Conservation (phyloP, 2,113 vertebrate species). For the Salvelinus fontinalis region DNA sequence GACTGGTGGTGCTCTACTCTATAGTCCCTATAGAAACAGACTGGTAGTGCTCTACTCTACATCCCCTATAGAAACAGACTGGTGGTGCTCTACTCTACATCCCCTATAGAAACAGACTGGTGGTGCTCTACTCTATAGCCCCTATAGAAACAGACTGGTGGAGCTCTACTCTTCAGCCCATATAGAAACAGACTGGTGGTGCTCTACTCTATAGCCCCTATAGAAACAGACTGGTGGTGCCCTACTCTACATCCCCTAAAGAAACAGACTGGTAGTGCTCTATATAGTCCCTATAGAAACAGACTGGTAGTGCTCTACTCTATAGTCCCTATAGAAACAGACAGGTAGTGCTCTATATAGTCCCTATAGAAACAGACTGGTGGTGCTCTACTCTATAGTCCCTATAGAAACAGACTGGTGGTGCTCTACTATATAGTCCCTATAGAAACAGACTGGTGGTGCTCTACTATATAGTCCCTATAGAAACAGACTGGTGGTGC, state of each 20-base stretch:
- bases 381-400: too few relatives aligned
- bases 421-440: too few relatives aligned
- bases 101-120: neutral
- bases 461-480: too few relatives aligned
- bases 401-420: neutral
- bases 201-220: too few relatives aligned
- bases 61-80: neutral
- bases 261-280: neutral
- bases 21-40: neutral
- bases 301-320: neutral
- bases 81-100: too few relatives aligned
- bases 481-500: neutral
- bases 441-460: neutral
- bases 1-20: neutral
- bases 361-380: neutral
- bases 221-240: neutral
- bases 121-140: too few relatives aligned
- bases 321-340: too few relatives aligned
- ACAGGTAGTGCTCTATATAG: too few relatives aligned
- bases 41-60: too few relatives aligned
- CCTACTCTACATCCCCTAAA: neutral
- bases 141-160: neutral
- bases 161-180: too few relatives aligned
- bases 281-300: neutral
- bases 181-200: neutral